Conservation (phyloP, 2,113 vertebrate species). For the Puma concolor region DNA sequence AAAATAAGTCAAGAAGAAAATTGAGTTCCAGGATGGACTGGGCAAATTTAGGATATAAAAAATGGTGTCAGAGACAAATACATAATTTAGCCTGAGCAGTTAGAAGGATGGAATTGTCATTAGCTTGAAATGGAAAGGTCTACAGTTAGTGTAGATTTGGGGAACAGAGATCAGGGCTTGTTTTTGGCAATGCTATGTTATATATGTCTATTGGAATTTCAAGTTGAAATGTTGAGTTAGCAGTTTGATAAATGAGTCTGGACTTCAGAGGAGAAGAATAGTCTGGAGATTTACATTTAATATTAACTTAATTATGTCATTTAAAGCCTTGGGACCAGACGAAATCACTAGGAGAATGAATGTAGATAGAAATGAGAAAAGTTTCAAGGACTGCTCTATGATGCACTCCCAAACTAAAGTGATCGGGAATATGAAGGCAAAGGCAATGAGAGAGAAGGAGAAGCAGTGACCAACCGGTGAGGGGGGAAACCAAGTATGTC, state of each 20-base stretch:
- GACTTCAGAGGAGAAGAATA: neutral
- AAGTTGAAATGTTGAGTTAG: neutral
- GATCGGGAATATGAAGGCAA: neutral
- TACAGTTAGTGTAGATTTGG: neutral
- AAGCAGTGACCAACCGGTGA: accelerated
- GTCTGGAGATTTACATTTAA: neutral
- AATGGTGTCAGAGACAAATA: neutral
- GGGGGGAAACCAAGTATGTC: neutral
- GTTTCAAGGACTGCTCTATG: neutral
- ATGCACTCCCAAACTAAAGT: neutral
- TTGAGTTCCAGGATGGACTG: neutral
- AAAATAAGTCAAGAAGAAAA: neutral
- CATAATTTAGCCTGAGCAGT: neutral
- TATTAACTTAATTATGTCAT: neutral
- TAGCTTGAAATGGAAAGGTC: neutral
- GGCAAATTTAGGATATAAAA: neutral
- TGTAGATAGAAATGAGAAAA: neutral
- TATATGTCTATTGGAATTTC: neutral
- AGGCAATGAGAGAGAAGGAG: neutral
- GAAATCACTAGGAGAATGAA: neutral
- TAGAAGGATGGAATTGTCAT: neutral
- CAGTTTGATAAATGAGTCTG: neutral
- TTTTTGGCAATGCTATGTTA: neutral
- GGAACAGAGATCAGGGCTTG: neutral
- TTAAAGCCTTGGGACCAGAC: neutral